A percentile compares a stretch with the other conserved stretches of the same genome.
Conservation (phyloP, 2,113 vertebrate genomes). For the Psephotus haematonotus region DNA sequence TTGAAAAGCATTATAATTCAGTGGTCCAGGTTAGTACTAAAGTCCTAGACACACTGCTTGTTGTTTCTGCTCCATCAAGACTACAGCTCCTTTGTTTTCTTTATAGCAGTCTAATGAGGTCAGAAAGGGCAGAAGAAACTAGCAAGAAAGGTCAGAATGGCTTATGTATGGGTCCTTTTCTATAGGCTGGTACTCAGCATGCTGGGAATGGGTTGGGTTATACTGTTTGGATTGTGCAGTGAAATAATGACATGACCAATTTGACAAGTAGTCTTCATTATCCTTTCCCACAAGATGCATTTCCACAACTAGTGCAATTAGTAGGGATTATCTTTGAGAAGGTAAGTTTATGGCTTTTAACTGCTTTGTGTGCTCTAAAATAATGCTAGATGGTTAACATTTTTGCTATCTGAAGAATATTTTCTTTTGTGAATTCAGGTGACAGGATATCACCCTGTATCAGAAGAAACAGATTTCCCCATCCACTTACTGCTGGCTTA, state of each 20-base stretch:
- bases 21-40: background rate
- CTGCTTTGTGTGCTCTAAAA: slow-evolving; percentile 21
- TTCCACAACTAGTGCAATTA: slow-evolving; percentile 49
- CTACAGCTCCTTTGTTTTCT: slow-evolving; percentile 26
- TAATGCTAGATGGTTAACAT: slow-evolving; percentile 15
- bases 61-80: slow-evolving; percentile 49
- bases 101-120: slow-evolving; percentile 50
- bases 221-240: slow-evolving; percentile 20
- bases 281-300: slow-evolving; percentile 55
- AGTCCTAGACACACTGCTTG: slow-evolving; percentile 31
- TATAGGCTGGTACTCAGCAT: slow-evolving; percentile 41
- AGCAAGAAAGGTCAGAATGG: slow-evolving; percentile 54
- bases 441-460: background rate
- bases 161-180: background rate
- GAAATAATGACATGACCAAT: slow-evolving; percentile 62
- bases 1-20: slow-evolving; percentile 25
- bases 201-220: background rate
- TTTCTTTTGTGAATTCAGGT: background rate
- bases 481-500: background rate
- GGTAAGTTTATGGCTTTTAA: slow-evolving; percentile 46
- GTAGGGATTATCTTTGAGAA: slow-evolving; percentile 43
- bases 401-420: slow-evolving; percentile 14
- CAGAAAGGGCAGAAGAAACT: slow-evolving; percentile 48
- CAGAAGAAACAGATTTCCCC: background rate
- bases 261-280: slow-evolving; percentile 63